Percentiles rank a stretch among this genome's conserved stretches.
phyloP scores from a whole-genome alignment of 2,113 vertebrate genomes.

The Sapajus apella region DNA sequence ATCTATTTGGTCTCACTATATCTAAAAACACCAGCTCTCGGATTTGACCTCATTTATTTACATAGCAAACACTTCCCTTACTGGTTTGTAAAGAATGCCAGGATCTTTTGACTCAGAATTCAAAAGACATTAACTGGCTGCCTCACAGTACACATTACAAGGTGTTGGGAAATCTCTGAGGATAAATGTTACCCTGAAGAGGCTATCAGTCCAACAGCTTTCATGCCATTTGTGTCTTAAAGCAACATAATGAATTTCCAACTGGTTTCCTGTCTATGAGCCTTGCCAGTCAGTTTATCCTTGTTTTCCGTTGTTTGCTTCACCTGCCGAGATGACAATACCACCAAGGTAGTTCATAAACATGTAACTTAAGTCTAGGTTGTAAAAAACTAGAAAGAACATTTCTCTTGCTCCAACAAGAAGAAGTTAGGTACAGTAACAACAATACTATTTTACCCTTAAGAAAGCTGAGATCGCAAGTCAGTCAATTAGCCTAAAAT shows the following conservation, averaged over 20 bases:
- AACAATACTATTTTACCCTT: not conserved
- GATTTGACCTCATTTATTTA: not conserved
- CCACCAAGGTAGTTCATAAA: not conserved
- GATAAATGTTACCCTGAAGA: not conserved
- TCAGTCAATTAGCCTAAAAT: not conserved
- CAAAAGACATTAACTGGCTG: not conserved
- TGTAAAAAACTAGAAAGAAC: not conserved
- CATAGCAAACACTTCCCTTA: not conserved
- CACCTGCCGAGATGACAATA: not conserved
- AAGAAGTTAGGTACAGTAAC: not conserved
- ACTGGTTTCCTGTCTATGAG: not conserved
- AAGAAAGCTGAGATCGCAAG: not conserved
- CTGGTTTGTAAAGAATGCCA: not conserved
- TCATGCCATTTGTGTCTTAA: not conserved
- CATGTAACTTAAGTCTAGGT: no score
- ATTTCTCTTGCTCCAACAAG: not conserved
- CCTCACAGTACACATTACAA: not conserved
- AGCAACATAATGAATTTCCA: not conserved
- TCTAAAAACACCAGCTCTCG: not conserved
- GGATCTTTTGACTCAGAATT: not conserved
- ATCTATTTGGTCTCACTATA: rapidly evolving
- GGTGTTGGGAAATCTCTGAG: not conserved
- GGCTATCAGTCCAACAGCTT: not conserved
- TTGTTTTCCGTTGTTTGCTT: not conserved
- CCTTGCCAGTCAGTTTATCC: not conserved